A percentile compares a stretch with the other conserved stretches of the same genome.
Evolutionary conservation across 1,140 invertebrate species (phyloP).

Genomic region (Arctopsyche grandis): DNA sequence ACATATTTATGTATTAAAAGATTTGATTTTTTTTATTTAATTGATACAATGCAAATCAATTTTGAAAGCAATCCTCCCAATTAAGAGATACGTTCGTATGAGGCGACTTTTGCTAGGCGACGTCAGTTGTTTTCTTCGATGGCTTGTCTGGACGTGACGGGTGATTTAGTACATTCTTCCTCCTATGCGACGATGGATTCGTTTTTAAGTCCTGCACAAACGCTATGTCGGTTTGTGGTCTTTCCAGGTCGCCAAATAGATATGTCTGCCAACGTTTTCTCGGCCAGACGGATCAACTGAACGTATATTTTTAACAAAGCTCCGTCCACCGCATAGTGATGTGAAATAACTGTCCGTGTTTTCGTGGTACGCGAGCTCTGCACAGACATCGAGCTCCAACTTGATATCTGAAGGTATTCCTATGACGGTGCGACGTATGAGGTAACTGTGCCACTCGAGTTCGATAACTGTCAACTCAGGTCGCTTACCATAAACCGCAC

Average conservation of each 20-base stretch:
- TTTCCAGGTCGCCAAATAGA: conserved; percentile 26
- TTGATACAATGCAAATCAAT: too few relatives aligned
- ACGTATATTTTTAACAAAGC: conserved; percentile 40
- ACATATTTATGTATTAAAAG: too few relatives aligned
- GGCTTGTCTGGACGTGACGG: not conserved
- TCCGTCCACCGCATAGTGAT: conserved; percentile 30
- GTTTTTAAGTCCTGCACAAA: too few relatives aligned
- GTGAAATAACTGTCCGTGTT: conserved; percentile 28
- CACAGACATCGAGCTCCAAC: not conserved
- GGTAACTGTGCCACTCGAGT: too few relatives aligned
- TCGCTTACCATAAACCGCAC: too few relatives aligned
- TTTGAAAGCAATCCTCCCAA: too few relatives aligned
- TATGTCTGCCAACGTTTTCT: conserved; percentile 35
- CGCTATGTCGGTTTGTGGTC: not conserved
- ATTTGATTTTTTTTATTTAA: too few relatives aligned
- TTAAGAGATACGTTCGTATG: too few relatives aligned
- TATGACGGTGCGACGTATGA: not conserved
- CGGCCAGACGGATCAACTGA: conserved; percentile 37
- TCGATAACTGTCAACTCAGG: too few relatives aligned
- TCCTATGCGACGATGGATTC: not conserved
- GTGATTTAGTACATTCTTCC: not conserved
- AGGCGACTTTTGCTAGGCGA: too few relatives aligned
- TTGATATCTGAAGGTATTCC: not conserved
- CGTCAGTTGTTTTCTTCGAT: too few relatives aligned
- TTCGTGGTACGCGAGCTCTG: not conserved